Evolutionary conservation across 2,113 vertebrate species (phyloP), one percentile per base, ranked within the genome.

Genomic region (Gambusia affinis): DNA sequence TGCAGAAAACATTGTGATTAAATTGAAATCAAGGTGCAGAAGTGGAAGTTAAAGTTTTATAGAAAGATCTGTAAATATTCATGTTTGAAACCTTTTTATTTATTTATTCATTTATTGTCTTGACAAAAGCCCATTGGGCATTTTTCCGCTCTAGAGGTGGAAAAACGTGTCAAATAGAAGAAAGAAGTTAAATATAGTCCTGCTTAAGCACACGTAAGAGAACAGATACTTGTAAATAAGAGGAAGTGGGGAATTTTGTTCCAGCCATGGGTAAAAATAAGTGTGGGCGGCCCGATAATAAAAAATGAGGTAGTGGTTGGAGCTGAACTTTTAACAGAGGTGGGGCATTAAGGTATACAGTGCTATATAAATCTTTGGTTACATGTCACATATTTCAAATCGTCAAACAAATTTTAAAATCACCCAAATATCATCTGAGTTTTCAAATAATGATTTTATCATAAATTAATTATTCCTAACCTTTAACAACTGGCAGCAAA

Each of bases 231-330:
- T 71, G 14, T 2, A 63, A 70, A 72, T 70, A 11, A 79, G 65
- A 62, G 85, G 80, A 88, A 68, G 72, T 79, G 70, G 67, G 42
- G 61, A 67, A 39, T 66, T 74, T 60, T 72, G 2, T 8, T 67
- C 78, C 33, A 65, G 60, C 54, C 4, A 44, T 30, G 70, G 24
- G 27, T 7, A n/a, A 78, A 60, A 70, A 64, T 42, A 37, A 19
- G 65, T 24, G 76, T 82, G 74, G 78, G 75, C n/a, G 54, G 31
- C 51, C 35, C 28, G 54, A 4, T 61, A 67, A 57, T 0, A n/a
- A 19, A 47, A 54, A 15, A 68, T 47, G 44, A 72, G 39, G 69
- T 31, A 54, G 54, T 29, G 33, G 61, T 19, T 44, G 65, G 30
- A 75, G 47, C 33, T 81, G 35, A 15, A 61, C 29, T 54, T 65